These are phyloP conservation scores for Chrysolina haemoptera DNA, from an alignment of 2,888 invertebrate genomes.

Conservation along the genomic window DNA sequence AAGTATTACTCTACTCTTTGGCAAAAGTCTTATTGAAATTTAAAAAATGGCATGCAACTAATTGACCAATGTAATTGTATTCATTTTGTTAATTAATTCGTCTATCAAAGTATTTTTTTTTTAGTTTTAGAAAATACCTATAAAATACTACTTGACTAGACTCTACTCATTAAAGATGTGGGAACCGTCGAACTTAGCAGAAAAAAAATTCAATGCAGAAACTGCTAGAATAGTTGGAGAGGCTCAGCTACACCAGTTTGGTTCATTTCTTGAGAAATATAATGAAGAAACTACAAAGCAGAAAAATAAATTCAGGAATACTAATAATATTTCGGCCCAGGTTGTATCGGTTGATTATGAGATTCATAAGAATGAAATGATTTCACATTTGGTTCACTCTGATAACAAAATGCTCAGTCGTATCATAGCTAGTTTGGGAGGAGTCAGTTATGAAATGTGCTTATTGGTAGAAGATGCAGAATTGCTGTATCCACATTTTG, in stretches of 20 bases:
- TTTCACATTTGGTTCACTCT: conserved; percentile 83
- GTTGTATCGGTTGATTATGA: conserved; percentile 55
- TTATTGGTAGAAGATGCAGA: conserved; percentile 79
- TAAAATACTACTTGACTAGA: neutral
- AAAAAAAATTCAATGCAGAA: conserved; percentile 67
- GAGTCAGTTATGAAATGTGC: conserved; percentile 84
- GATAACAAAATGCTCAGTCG: conserved; percentile 88
- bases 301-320: conserved; percentile 62
- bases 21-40: no score
- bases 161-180: conserved; percentile 57
- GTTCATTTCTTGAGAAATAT: conserved; percentile 71
- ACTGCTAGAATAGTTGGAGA: conserved; percentile 72
- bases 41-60: neutral
- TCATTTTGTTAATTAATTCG: neutral
- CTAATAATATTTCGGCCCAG: conserved; percentile 52
- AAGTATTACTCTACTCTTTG: no score
- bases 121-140: neutral
- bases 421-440: conserved; percentile 84
- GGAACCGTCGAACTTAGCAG: conserved; percentile 63
- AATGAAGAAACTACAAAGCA: conserved; percentile 63
- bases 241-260: conserved; percentile 72
- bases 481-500: conserved; percentile 75
- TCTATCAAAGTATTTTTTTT: neutral
- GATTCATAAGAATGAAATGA: conserved; percentile 74
- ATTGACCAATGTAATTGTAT: neutral